These are phyloP conservation scores for Drosophila persimilis DNA, from an alignment of 1,140 invertebrate species.

Conservation along the genomic window DNA sequence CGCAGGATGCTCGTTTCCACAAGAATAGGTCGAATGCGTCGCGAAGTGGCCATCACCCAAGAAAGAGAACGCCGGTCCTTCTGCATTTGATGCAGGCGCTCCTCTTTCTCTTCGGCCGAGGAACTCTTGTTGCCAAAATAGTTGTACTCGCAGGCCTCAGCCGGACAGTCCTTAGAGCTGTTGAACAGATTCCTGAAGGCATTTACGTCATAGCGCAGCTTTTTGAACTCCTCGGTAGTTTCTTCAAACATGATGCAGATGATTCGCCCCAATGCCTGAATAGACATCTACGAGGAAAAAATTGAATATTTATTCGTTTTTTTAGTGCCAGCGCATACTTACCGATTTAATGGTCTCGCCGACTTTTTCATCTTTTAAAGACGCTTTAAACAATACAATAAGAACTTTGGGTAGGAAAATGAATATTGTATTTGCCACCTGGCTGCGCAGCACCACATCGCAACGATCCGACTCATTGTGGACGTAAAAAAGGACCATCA, in stretches of 20 bases:
- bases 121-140: constrained; percentile 50
- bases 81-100: constrained; percentile 62
- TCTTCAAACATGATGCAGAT: constrained; percentile 75
- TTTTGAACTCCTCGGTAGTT: constrained; percentile 59
- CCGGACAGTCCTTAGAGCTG: background rate
- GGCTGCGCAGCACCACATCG: constrained; percentile 76
- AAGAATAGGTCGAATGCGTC: constrained; percentile 58
- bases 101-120: constrained; percentile 54
- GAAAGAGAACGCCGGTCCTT: constrained; percentile 43
- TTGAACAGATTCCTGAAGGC: constrained; percentile 57
- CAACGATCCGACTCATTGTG: constrained; percentile 68
- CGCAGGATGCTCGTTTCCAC: constrained; percentile 57
- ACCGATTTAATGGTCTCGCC: constrained; percentile 72
- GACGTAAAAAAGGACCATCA: constrained; percentile 72
- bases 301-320: background rate
- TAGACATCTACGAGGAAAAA: constrained; percentile 39
- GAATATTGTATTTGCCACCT: constrained; percentile 73
- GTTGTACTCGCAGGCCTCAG: constrained; percentile 23
- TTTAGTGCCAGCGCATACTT: constrained; percentile 5
- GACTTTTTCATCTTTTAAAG: constrained; percentile 67
- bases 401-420: constrained; percentile 77
- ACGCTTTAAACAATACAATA: constrained; percentile 57
- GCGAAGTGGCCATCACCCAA: constrained; percentile 66
- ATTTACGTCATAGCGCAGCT: constrained; percentile 52
- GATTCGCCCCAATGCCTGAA: constrained; percentile 72